Base-by-base conservation (phyloP, 2,888 invertebrate species). In the Troides aeacus region DNA sequence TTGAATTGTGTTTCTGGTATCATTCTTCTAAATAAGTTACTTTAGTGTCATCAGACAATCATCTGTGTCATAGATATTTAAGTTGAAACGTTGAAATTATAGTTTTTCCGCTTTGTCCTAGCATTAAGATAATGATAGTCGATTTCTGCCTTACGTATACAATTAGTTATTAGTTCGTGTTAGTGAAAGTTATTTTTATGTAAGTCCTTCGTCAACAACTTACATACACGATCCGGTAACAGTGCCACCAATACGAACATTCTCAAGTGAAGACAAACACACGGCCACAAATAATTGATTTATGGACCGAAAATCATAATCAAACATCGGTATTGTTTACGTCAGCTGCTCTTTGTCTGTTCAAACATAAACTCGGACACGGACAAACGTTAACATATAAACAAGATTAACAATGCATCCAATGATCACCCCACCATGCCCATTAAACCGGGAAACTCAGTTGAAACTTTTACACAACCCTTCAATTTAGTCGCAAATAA, bases 221-320 rank as follows among this genome's bases (percentile, higher is more conserved):
- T 50, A 50, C 18, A 18, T 12, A 53, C 18, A 53, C 53, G 18
- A 4, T 7, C 2, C n/a, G n/a, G n/a, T n/a, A 0, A 53, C 53
- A 6, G 18, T 53, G 6, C 4, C 6, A 53, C 53, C n/a, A n/a
- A 53, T n/a, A 53, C 53, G 53, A 53, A 53, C 4, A 53, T 53
- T n/a, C 18, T 53, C n/a, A 53, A 72, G 71, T 65, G 69, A 71
- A 68, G 70, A 70, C 65, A 69, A 69, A 69, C 56, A 63, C n/a
- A 53, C 50, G 30, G 17, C 15, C 77, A 62, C 64, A 59, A 39
- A 64, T 65, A 80, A 70, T 80, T 79, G 66, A 72, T 68, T 65
- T 61, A 70, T 68, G 62, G 58, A 67, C 61, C 61, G 39, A 65
- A 70, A 66, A 70, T 66, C 46, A 62, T 63, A 70, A 62, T 24